Evolutionary conservation across 92 coral and sea anemone genomes (phyloP).

Genomic region (Parazoanthus darwini): DNA sequence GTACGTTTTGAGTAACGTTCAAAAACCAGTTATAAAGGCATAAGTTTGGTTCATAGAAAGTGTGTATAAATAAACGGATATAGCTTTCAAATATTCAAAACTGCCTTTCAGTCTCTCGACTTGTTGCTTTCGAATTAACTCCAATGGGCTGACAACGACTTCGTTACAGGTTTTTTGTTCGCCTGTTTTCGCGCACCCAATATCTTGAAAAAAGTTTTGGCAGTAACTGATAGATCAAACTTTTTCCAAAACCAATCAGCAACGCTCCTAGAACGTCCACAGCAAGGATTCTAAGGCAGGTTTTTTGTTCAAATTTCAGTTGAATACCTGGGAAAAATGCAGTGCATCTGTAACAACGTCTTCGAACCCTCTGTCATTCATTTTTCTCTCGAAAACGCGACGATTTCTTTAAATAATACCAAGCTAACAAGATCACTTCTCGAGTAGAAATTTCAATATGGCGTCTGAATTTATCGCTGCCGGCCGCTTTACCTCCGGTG

Average conservation of each 20-base stretch:
- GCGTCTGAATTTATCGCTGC: slow-evolving; percentile 20
- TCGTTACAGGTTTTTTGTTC: slow-evolving; percentile 40
- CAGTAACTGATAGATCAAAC: slow-evolving; percentile 57
- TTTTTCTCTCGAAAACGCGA: neutral
- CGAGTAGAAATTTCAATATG: slow-evolving; percentile 9
- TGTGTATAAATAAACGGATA: neutral
- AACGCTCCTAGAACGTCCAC: slow-evolving; percentile 61
- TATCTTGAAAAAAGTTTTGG: slow-evolving; percentile 46
- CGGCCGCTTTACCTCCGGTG: slow-evolving; percentile 2
- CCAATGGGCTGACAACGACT: slow-evolving; percentile 21
- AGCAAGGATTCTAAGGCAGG: slow-evolving; percentile 51
- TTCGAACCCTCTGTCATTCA: slow-evolving; percentile 45
- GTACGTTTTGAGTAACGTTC: too few relatives aligned
- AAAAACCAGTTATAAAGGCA: too few relatives aligned
- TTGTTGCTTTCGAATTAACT: slow-evolving; percentile 55
- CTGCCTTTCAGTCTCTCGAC: neutral
- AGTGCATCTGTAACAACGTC: slow-evolving; percentile 48
- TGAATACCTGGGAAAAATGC: slow-evolving; percentile 42
- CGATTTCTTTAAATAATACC: too few relatives aligned
- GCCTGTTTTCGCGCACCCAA: slow-evolving; percentile 13
- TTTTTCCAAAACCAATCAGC: slow-evolving; percentile 70
- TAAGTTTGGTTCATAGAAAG: too few relatives aligned
- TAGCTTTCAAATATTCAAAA: neutral
- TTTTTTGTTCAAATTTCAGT: slow-evolving; percentile 56
- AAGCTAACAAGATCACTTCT: too few relatives aligned